phyloP scores from a whole-genome alignment of 2,888 invertebrate species.

The Thalpophila matura region DNA sequence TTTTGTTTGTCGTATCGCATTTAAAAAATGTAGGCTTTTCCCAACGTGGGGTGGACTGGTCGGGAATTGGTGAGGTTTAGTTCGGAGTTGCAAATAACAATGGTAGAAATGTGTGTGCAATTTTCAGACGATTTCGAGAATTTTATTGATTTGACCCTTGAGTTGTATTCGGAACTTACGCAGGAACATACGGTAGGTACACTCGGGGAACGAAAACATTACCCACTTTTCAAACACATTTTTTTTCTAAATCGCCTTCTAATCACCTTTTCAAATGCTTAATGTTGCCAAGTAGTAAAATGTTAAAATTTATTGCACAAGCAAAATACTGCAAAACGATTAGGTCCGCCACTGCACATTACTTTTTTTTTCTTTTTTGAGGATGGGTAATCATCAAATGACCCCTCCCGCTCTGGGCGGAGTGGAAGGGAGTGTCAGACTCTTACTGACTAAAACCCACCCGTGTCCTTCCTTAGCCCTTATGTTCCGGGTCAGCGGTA shows the following conservation, averaged over 20 bases:
- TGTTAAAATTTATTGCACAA: too few species aligned
- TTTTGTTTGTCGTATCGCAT: constrained; percentile 67
- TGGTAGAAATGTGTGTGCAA: constrained; percentile 18
- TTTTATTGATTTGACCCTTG: not conserved
- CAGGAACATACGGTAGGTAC: not conserved
- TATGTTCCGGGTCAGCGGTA: too few species aligned
- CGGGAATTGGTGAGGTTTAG: constrained; percentile 30
- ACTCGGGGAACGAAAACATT: not conserved
- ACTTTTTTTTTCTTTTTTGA: too few species aligned
- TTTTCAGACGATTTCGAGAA: not conserved
- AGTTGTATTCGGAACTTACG: not conserved
- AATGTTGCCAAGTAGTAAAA: not conserved
- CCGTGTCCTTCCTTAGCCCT: too few species aligned
- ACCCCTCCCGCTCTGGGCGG: too few species aligned
- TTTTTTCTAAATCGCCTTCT: constrained; percentile 3
- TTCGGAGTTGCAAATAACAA: constrained; percentile 9
- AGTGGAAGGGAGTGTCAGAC: too few species aligned
- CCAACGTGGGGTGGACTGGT: constrained; percentile 27
- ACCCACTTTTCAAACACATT: constrained; percentile 4
- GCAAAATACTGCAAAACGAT: too few species aligned
- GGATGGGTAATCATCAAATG: too few species aligned
- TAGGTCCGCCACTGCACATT: too few species aligned
- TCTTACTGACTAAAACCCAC: too few species aligned
- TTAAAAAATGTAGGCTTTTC: constrained; percentile 57
- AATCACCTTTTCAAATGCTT: not conserved